phyloP scores from a whole-genome alignment of 2,888 invertebrate genomes.

The Omphaloscelis lunosa region DNA sequence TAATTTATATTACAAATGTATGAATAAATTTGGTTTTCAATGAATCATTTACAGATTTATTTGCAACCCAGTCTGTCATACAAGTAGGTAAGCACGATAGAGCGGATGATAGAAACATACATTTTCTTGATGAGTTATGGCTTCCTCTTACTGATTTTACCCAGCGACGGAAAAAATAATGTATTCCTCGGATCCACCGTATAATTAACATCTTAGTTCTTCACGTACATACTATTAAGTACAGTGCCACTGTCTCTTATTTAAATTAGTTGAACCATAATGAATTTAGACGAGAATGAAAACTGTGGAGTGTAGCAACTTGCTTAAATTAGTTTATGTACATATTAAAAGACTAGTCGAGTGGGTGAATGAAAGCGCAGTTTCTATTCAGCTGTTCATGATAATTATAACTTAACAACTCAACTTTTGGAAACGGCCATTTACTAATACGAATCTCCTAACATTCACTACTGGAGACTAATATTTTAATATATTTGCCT shows the following conservation, averaged over 20 bases:
- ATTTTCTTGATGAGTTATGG: slow-evolving; percentile 25
- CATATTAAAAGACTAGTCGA: slow-evolving; percentile 17
- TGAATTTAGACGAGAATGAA: slow-evolving; percentile 52
- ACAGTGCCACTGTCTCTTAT: slow-evolving; percentile 17
- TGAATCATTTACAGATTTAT: slow-evolving; percentile 42
- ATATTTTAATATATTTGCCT: no score
- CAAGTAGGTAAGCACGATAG: background rate
- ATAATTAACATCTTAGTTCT: slow-evolving; percentile 10
- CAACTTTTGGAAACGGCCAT: background rate
- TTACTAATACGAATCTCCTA: no score
- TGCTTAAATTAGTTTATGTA: slow-evolving; percentile 40
- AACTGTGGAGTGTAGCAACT: slow-evolving; percentile 21
- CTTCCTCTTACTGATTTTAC: slow-evolving; percentile 13
- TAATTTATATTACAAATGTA: slow-evolving; percentile 41
- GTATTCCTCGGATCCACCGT: background rate
- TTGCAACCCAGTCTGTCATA: background rate
- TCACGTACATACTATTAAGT: slow-evolving; percentile 11
- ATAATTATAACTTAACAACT: background rate
- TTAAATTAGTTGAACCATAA: slow-evolving; percentile 31
- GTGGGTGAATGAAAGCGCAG: slow-evolving; percentile 2
- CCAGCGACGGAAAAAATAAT: background rate
- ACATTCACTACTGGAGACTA: no score
- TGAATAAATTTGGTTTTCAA: slow-evolving; percentile 48
- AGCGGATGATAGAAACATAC: slow-evolving; percentile 21
- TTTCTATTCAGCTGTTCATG: background rate